Conservation (phyloP, 1,140 invertebrate species). For the Laodelphax striatellus region DNA sequence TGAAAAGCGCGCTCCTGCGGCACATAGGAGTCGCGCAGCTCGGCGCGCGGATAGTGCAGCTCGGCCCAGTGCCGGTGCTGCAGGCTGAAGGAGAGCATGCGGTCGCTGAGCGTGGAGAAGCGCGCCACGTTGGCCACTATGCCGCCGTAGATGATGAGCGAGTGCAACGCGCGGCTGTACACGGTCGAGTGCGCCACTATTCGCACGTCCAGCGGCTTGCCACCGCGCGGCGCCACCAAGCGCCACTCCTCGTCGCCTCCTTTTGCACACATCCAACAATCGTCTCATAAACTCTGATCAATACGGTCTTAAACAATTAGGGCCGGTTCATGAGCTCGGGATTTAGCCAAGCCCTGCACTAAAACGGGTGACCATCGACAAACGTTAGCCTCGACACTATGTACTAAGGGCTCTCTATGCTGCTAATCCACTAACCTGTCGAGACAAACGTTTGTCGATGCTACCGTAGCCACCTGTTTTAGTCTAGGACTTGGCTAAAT, state of each 20-base stretch:
- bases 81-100: slow-evolving; percentile 76
- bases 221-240: slow-evolving; percentile 59
- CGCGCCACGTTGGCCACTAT: slow-evolving; percentile 64
- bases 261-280: slow-evolving; percentile 26
- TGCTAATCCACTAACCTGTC: too few species aligned
- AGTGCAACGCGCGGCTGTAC: slow-evolving; percentile 55
- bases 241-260: slow-evolving; percentile 52
- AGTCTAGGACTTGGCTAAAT: too few species aligned
- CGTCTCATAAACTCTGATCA: too few species aligned
- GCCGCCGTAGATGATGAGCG: slow-evolving; percentile 83
- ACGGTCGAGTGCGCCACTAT: slow-evolving; percentile 84
- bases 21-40: slow-evolving; percentile 61
- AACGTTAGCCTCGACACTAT: too few species aligned
- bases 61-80: slow-evolving; percentile 72
- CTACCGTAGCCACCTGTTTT: too few species aligned
- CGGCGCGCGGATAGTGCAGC: slow-evolving; percentile 65
- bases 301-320: too few species aligned
- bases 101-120: slow-evolving; percentile 68
- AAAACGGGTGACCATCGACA: too few species aligned
- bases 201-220: slow-evolving; percentile 69
- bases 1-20: slow-evolving; percentile 86
- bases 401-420: too few species aligned
- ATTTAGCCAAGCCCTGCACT: too few species aligned
- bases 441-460: too few species aligned
- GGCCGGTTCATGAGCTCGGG: too few species aligned